Conservation (phyloP, 2,113 vertebrate genomes). For the Psittacara wagleri region DNA sequence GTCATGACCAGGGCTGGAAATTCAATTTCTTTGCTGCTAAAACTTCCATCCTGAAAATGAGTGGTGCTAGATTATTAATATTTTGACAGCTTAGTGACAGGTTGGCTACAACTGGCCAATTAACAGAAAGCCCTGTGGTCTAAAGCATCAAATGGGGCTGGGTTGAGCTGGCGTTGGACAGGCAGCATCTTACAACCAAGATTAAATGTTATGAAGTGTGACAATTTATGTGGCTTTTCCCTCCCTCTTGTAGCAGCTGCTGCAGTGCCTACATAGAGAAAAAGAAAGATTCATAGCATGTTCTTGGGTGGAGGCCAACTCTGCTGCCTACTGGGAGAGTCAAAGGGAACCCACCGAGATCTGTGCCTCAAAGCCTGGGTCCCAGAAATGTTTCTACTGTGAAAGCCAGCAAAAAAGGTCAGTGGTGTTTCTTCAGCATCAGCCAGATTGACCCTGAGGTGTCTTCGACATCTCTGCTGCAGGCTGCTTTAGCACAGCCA, state of each 20-base stretch:
- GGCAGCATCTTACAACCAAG: neutral
- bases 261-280: neutral
- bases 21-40: slow-evolving; percentile 25
- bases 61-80: neutral
- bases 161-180: neutral
- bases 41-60: neutral
- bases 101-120: neutral
- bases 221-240: neutral
- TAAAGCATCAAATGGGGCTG: neutral
- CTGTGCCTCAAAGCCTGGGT: neutral
- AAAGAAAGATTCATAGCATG: neutral
- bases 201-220: neutral
- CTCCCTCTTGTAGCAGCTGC: neutral
- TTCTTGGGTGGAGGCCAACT: neutral
- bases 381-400: neutral
- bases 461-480: neutral
- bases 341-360: neutral
- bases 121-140: neutral
- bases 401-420: neutral
- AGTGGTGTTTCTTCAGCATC: neutral
- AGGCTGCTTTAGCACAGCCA: neutral
- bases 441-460: neutral
- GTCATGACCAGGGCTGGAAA: neutral
- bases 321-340: neutral
- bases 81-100: slow-evolving; percentile 42